Base-by-base conservation (phyloP, 2,113 vertebrate genomes). In the Prunella fulvescens region DNA sequence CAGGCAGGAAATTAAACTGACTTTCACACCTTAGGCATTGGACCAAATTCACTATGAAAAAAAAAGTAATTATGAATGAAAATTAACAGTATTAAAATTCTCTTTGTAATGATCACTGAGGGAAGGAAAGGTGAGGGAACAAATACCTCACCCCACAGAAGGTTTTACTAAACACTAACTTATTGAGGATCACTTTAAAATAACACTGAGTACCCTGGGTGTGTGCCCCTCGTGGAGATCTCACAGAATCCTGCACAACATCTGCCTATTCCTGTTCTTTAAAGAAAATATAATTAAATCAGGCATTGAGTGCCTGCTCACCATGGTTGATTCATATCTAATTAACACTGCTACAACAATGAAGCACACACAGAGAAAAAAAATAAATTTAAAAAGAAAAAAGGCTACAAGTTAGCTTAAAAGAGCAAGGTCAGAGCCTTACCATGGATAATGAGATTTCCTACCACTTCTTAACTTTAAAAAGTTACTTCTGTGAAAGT, bases 201-300 rank as follows among this genome's bases (percentile, higher is more conserved):
- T 82, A 42, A 39, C 70, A 37, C 39, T 87, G 79, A 86, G 50
- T 77, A n/a, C 33, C 42, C 37, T 1, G 12, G 8, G n/a, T 44
- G 61, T 56, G 12, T 62, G 10, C 62, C 56, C 37, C 65, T 85
- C 82, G 19, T 33, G 26, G 12, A 22, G 28, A 22, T 47, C 37
- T 29, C 19, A 9, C 56, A 80, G 44, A 94, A 79, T 54, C 81
- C 44, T 71, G 35, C 24, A 44, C 1, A 0, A 40, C 65, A 70
- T 26, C 19, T 86, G 37, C 48, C 18, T 51, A 42, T 35, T 76
- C 80, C 64, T 94, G 45, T 86, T 93, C 84, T 79, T 97, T 88
- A 92, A 84, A 92, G 84, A 93, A 64, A 92, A 93, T 82, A 53
- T 22, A 79, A 96, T 95, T 95, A 95, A 96, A 94, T 57, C 82